Base-by-base conservation (phyloP, 2,797 vertebrate genomes). In the Anguilla pacifica region DNA sequence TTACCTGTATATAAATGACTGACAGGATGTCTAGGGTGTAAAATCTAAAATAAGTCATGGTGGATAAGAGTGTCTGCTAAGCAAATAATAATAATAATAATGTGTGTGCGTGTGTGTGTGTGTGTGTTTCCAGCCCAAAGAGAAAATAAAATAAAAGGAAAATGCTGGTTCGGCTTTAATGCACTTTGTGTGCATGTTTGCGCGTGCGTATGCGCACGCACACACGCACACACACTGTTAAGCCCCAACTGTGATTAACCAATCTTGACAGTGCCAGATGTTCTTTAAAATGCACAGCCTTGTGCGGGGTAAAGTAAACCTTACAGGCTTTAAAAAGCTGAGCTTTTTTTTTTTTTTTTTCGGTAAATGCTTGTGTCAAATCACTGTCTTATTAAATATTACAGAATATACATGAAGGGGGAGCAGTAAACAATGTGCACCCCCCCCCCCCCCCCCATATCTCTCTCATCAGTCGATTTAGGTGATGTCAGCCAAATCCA, bases 201-300 rank as follows among this genome's bases (percentile, higher is more conserved):
- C 61, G 35, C 17, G 84, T 72, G 25, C 10, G n/a, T 19, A 72
- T n/a, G 7, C 67, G 28, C 7, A 31, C 67, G 19, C 67, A 72
- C 28, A 72, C 67, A 28, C 28, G 31, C 70, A 11, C n/a, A 72
- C 31, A 35, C 70, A 85, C 85, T 84, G 83, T 79, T 87, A 86
- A 88, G 53, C 86, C 85, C 85, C 57, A 67, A 82, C 83, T 88
- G 85, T 87, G 89, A 90, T 90, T 87, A 90, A 90, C 87, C 83
- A 87, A 82, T 87, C 31, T 87, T 90, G 89, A 90, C 89, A 88
- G 87, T 82, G 87, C 87, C 89, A 88, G 87, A 90, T 90, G 89
- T 81, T 90, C 85, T 90, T 79, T 82, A 85, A 86, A 89, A 84
- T 31, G 57, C 85, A 67, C 46, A 55, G 87, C 67, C 49, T 72